Evolutionary conservation across 2,888 invertebrate genomes (phyloP).

Genomic region (Dicranocentrus wangi): DNA sequence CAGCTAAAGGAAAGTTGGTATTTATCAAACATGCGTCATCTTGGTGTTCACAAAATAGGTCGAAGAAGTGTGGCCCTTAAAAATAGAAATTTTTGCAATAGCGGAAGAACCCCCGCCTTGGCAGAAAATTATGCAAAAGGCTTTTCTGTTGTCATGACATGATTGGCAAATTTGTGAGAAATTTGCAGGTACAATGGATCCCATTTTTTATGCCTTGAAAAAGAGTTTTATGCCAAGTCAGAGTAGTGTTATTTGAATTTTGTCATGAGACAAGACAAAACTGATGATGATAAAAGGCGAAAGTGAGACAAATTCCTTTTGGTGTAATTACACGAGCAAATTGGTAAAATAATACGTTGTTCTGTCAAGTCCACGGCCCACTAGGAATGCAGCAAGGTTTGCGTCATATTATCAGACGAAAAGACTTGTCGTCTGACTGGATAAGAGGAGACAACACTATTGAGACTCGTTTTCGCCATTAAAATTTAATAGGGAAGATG

Average conservation of each 20-base stretch:
- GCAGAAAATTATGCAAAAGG: slow-evolving; percentile 45
- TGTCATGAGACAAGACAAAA: background rate
- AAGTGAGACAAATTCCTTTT: slow-evolving; percentile 14
- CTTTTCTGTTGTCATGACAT: slow-evolving; percentile 7
- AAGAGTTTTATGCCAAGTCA: background rate
- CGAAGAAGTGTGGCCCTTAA: too few relatives aligned
- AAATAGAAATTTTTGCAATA: slow-evolving; percentile 2
- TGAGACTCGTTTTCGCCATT: background rate
- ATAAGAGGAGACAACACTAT: too few relatives aligned
- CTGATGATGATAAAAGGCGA: slow-evolving; percentile 1
- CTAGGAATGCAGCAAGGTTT: too few relatives aligned
- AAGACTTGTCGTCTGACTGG: too few relatives aligned
- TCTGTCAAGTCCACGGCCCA: too few relatives aligned
- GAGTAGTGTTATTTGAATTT: background rate
- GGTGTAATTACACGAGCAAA: slow-evolving; percentile 3
- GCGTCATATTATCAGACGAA: too few relatives aligned
- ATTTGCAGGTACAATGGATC: too few relatives aligned
- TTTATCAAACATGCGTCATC: too few relatives aligned
- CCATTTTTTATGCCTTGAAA: too few relatives aligned
- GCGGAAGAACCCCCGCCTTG: slow-evolving; percentile 57
- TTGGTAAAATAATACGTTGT: slow-evolving; percentile 27
- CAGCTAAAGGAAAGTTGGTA: too few relatives aligned
- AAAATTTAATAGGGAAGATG: slow-evolving; percentile 32
- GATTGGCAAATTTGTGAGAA: background rate
- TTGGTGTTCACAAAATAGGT: too few relatives aligned